Base-by-base conservation (phyloP, 2,888 invertebrate species). In the Rhagonycha fulva region DNA sequence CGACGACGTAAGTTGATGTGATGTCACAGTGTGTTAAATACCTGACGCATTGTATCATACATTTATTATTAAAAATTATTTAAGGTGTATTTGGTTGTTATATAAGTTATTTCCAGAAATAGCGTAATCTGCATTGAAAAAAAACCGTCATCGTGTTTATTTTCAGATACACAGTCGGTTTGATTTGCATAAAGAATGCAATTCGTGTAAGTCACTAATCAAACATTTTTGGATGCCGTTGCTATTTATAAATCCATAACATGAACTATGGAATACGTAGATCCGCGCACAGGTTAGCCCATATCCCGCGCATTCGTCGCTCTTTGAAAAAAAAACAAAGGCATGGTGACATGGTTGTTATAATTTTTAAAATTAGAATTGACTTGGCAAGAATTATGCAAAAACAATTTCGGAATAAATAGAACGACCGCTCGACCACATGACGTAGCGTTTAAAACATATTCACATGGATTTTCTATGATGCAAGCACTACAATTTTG, bases 1-100 rank as follows among this genome's bases (percentile, higher is more conserved):
- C 70, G 11, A 26, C 30, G 68, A 74, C 76, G 78, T 78, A 74
- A 47, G n/a, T 14, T 23, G 23, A 70, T 68, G 68, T 79, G 73
- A 79, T 75, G 79, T 77, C 75, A 77, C 61, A 14, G 5, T 61
- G 14, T 12, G 60, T 69, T 28, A 68, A 60, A 78, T 75, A 72
- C 67, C 60, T 78, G 14, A 62, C 12, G 28, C 62, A 73, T 78
- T 68, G 69, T 69, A 74, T 78, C 76, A 74, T 66, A 47, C 68
- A 62, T 66, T n/a, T 74, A 76, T 61, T 24, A 62, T 76, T 71
- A 71, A 62, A 30, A 67, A 68, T 76, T 63, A 60, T 68, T 68
- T 26, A 26, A 67, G n/a, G 47, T 47, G n/a, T 47, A 47, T 47
- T 47, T 47, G 47, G 61, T 63, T 30, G 61, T 63, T 30, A 61